Evolutionary conservation across 2,888 invertebrate genomes (phyloP).

Genomic region (Tinea trinotella): DNA sequence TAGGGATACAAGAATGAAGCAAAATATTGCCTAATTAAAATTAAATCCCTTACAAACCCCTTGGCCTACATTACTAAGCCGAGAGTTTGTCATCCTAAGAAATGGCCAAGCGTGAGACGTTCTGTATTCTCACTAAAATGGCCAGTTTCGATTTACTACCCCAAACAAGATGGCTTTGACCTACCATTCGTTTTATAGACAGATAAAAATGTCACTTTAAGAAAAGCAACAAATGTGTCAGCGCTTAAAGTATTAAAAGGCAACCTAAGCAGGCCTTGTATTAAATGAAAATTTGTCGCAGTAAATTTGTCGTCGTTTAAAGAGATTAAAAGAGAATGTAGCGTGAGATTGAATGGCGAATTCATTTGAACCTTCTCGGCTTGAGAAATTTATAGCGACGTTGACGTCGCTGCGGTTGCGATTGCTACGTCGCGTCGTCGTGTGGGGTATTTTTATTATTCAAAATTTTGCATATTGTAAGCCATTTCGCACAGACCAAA

Average conservation of each 20-base stretch:
- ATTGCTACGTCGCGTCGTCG: constrained; percentile 24
- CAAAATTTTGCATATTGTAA: constrained; percentile 2
- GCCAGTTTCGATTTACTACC: constrained; percentile 24
- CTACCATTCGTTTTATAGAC: constrained; percentile 30
- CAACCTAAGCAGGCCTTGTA: constrained; percentile 36
- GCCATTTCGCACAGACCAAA: background rate
- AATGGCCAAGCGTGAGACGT: background rate
- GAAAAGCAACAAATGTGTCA: constrained; percentile 42
- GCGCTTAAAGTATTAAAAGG: constrained; percentile 33
- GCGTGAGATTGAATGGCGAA: constrained; percentile 62
- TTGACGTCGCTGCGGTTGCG: constrained; percentile 32
- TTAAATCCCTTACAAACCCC: background rate
- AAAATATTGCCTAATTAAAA: background rate
- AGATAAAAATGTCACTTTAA: constrained; percentile 28
- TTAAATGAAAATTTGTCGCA: constrained; percentile 56
- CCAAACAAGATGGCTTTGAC: constrained; percentile 28
- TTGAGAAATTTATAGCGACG: constrained; percentile 46
- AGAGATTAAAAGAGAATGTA: constrained; percentile 65
- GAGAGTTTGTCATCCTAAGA: background rate
- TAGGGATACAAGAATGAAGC: background rate
- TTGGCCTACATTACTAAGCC: constrained; percentile 20
- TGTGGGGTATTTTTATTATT: constrained; percentile 29
- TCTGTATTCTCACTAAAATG: constrained; percentile 6
- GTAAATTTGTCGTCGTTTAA: constrained; percentile 64
- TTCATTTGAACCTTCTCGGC: constrained; percentile 48